Evolutionary conservation across 2,888 invertebrate species (phyloP).

Genomic region (Mythimna albipuncta): DNA sequence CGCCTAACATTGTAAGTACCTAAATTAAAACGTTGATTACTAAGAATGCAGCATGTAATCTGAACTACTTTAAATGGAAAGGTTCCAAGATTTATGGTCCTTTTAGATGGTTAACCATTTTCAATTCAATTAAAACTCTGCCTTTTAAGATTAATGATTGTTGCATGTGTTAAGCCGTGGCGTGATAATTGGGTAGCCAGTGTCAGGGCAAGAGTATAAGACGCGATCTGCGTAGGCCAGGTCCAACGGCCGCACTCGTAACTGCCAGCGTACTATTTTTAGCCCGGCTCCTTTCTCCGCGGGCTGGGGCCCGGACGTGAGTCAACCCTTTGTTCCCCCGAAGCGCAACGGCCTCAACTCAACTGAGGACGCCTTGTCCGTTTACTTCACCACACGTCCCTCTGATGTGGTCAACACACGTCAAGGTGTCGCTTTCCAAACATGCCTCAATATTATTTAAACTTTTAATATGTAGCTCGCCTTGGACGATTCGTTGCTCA

Average conservation of each 20-base stretch:
- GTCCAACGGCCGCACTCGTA: constrained; percentile 80
- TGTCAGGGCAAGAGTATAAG: constrained; percentile 74
- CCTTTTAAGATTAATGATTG: constrained; percentile 41
- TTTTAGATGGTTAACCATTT: constrained; percentile 2
- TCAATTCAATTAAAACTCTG: constrained; percentile 13
- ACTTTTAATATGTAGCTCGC: constrained; percentile 84
- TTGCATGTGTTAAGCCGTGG: constrained; percentile 54
- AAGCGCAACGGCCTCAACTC: constrained; percentile 77
- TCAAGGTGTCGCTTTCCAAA: constrained; percentile 83
- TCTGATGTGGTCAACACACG: constrained; percentile 68
- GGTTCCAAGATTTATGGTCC: not conserved
- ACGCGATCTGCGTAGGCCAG: constrained; percentile 80
- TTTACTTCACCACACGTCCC: constrained; percentile 59
- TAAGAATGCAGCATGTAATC: not conserved
- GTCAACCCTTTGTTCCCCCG: constrained; percentile 86
- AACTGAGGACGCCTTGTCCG: constrained; percentile 70
- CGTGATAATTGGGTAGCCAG: constrained; percentile 68
- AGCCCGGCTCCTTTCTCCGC: constrained; percentile 84
- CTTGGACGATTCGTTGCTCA: constrained; percentile 83
- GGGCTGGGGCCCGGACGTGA: constrained; percentile 84
- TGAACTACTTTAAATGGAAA: not conserved
- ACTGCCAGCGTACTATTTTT: constrained; percentile 84
- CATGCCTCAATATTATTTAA: constrained; percentile 81
- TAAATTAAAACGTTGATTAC: not conserved
- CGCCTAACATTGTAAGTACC: not conserved